These are phyloP conservation scores for Neopipo cinnamomea DNA, from an alignment of 2,113 vertebrate genomes.

Conservation along the genomic window DNA sequence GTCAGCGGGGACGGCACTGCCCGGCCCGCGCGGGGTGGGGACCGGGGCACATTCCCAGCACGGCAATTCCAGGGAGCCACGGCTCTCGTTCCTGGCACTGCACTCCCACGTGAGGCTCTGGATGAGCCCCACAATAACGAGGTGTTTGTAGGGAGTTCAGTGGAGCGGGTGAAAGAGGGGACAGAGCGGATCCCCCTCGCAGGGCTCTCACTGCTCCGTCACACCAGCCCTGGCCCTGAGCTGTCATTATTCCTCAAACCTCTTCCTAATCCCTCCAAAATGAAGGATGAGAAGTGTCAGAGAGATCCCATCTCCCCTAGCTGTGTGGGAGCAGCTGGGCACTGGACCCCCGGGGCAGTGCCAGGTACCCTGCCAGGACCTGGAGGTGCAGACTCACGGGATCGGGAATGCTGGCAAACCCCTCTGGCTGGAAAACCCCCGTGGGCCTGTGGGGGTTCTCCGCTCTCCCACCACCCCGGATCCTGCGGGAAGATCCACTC, in stretches of 20 bases:
- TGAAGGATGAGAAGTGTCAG: neutral
- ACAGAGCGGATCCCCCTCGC: accelerated
- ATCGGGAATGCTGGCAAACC: neutral
- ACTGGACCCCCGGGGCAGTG: neutral
- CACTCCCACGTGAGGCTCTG: neutral
- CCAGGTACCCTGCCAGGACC: neutral
- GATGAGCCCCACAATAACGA: accelerated
- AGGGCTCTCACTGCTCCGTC: neutral
- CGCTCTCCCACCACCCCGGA: accelerated
- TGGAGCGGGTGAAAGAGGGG: neutral
- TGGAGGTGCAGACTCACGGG: too few relatives aligned
- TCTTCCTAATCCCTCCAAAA: neutral
- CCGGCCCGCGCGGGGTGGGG: accelerated
- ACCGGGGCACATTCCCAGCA: neutral
- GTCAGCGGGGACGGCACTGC: accelerated
- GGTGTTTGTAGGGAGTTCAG: neutral
- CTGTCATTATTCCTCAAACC: neutral
- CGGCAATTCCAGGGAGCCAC: accelerated
- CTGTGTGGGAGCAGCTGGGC: neutral
- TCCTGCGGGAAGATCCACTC: accelerated
- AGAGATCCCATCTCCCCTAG: accelerated
- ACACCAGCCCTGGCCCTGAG: neutral
- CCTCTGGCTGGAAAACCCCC: accelerated
- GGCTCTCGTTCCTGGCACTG: neutral
- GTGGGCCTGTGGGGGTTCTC: neutral